phyloP scores from a whole-genome alignment of 2,888 invertebrate genomes.

The Bellardia bayeri region DNA sequence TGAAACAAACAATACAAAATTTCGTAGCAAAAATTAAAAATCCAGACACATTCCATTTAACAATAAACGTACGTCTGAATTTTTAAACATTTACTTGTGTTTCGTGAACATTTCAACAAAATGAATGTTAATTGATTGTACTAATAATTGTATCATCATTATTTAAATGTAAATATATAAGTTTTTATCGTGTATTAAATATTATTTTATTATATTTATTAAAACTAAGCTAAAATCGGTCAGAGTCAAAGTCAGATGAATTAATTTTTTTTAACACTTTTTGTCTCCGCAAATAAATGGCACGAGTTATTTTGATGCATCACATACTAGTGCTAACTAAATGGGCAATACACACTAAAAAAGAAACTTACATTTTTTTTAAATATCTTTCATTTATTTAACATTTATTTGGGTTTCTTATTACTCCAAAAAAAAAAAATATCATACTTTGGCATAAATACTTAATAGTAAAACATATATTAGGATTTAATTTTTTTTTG shows the following conservation, averaged over 20 bases:
- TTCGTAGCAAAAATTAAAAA: constrained; percentile 3
- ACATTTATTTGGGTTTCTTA: constrained; percentile 32
- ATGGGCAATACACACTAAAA: background rate
- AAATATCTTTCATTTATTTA: constrained; percentile 34
- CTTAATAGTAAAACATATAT: constrained; percentile 58
- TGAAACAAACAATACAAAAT: background rate
- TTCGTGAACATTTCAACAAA: background rate
- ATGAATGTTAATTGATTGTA: constrained; percentile 43
- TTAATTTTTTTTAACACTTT: constrained; percentile 1
- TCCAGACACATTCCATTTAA: constrained; percentile 40
- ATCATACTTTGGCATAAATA: constrained; percentile 26
- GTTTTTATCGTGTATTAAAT: constrained; percentile 2
- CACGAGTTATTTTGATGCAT: constrained; percentile 38
- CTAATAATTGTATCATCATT: constrained; percentile 47
- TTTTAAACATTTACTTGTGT: background rate
- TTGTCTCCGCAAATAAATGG: constrained; percentile 47
- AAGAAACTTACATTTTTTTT: background rate
- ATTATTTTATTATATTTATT: constrained; percentile 10
- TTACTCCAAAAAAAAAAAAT: background rate
- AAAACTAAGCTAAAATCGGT: constrained; percentile 36
- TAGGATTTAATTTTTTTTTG: constrained; percentile 29
- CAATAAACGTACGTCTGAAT: background rate
- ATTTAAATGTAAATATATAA: constrained; percentile 15
- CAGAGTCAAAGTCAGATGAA: constrained; percentile 41
- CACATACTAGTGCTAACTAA: constrained; percentile 35